A percentile compares a stretch with the other conserved stretches of the same genome.
Conservation (phyloP, 2,888 invertebrate genomes). For the Micoletzkya japonica region DNA sequence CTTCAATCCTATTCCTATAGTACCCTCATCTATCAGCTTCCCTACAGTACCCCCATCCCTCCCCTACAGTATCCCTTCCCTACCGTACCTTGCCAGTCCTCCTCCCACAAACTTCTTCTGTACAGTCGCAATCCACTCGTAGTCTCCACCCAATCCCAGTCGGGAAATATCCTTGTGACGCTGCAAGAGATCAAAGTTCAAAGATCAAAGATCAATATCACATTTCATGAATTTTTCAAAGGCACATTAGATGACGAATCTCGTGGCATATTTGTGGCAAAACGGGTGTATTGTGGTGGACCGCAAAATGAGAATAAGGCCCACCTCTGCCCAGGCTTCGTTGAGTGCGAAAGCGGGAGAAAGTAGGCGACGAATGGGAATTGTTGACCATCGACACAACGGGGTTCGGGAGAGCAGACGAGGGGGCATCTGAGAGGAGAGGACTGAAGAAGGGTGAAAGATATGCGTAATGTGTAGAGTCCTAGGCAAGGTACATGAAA, state of each 20-base stretch:
- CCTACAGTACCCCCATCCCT: background rate
- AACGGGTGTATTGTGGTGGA: too few relatives aligned
- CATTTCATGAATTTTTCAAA: too few relatives aligned
- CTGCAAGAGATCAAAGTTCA: conserved; percentile 1
- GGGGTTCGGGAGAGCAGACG: background rate
- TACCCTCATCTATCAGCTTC: background rate
- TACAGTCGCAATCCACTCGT: conserved; percentile 61
- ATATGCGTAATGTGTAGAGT: background rate
- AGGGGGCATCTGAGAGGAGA: background rate
- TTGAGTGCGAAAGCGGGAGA: conserved; percentile 34
- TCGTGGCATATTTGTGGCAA: too few relatives aligned
- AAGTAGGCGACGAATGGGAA: conserved; percentile 6
- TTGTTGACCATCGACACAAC: background rate
- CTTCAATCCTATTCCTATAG: too few relatives aligned
- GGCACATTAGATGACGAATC: too few relatives aligned
- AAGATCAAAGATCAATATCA: too few relatives aligned
- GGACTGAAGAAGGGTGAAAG: background rate
- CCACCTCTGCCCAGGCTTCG: conserved; percentile 33
- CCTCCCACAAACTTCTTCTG: conserved; percentile 61
- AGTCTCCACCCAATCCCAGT: conserved; percentile 53
- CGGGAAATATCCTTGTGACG: conserved; percentile 45
- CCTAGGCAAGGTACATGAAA: too few relatives aligned
- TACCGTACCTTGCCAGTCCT: conserved; percentile 49
- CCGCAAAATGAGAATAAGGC: too few relatives aligned
- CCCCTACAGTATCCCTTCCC: background rate